Conservation (phyloP, 2,888 invertebrate genomes). For the Pyralis farinalis region DNA sequence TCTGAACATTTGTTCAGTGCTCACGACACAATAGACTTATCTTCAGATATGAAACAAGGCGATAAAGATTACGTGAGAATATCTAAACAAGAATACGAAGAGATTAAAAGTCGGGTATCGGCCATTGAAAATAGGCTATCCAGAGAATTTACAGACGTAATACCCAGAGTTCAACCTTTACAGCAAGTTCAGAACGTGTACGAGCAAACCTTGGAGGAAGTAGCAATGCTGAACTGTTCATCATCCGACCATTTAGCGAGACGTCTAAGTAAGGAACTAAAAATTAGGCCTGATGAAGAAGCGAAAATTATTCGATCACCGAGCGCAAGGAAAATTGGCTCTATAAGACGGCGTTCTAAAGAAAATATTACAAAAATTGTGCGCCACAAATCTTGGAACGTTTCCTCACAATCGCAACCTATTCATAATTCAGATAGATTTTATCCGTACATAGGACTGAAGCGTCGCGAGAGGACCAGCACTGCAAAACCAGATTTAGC, state of each 20-base stretch:
- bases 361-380: constrained; percentile 81
- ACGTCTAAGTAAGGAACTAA: constrained; percentile 86
- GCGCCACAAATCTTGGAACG: constrained; percentile 85
- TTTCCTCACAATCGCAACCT: constrained; percentile 62
- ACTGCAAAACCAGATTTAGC: constrained; percentile 48
- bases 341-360: constrained; percentile 85
- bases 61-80: constrained; percentile 85
- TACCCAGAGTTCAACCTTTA: constrained; percentile 73
- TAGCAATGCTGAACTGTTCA: constrained; percentile 82
- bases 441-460: constrained; percentile 77
- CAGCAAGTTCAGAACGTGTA: constrained; percentile 87
- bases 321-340: constrained; percentile 90
- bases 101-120: constrained; percentile 87
- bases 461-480: constrained; percentile 63
- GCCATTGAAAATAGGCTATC: constrained; percentile 87
- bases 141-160: constrained; percentile 82
- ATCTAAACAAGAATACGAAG: constrained; percentile 88
- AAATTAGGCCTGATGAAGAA: constrained; percentile 86
- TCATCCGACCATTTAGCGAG: constrained; percentile 87
- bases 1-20: constrained; percentile 66
- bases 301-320: constrained; percentile 88
- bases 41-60: constrained; percentile 58
- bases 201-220: constrained; percentile 86
- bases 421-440: constrained; percentile 64
- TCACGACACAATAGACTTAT: constrained; percentile 68